phyloP scores from a whole-genome alignment of 1,140 invertebrate genomes.

The Sycophila sp. region DNA sequence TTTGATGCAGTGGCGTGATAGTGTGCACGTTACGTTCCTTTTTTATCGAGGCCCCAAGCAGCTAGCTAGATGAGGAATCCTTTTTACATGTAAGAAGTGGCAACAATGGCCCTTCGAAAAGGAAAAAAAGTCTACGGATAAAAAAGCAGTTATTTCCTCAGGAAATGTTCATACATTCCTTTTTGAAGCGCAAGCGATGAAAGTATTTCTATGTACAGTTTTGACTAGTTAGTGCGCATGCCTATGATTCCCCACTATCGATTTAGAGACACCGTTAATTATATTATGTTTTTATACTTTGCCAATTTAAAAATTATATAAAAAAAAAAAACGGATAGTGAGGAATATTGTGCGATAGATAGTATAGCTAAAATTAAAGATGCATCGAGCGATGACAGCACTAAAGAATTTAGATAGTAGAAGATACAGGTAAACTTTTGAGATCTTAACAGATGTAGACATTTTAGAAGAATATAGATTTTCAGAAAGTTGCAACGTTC shows the following conservation, averaged over 20 bases:
- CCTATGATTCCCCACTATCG: slow-evolving; percentile 55
- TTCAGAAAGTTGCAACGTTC: no score
- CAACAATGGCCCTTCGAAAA: slow-evolving; percentile 30
- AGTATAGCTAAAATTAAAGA: slow-evolving; percentile 25
- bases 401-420: slow-evolving; percentile 15
- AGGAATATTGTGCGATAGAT: slow-evolving; percentile 28
- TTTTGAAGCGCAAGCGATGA: slow-evolving; percentile 60
- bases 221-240: slow-evolving; percentile 65
- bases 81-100: slow-evolving; percentile 32
- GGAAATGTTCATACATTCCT: slow-evolving; percentile 15
- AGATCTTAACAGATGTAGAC: background rate
- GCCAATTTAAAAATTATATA: background rate
- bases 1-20: slow-evolving; percentile 39
- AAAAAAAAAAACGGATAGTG: slow-evolving; percentile 21
- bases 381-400: slow-evolving; percentile 26
- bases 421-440: background rate
- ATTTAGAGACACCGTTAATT: no score
- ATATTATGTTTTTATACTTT: no score
- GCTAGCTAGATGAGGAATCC: slow-evolving; percentile 57
- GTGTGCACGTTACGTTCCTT: slow-evolving; percentile 53
- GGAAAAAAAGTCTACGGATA: slow-evolving; percentile 3
- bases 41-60: slow-evolving; percentile 63
- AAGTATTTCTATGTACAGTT: slow-evolving; percentile 58
- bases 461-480: no score
- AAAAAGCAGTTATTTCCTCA: slow-evolving; percentile 43